Evolutionary conservation across 1,140 invertebrate genomes (phyloP), one percentile per base, ranked within the genome.

Genomic region (Lanistes nyassanus): DNA sequence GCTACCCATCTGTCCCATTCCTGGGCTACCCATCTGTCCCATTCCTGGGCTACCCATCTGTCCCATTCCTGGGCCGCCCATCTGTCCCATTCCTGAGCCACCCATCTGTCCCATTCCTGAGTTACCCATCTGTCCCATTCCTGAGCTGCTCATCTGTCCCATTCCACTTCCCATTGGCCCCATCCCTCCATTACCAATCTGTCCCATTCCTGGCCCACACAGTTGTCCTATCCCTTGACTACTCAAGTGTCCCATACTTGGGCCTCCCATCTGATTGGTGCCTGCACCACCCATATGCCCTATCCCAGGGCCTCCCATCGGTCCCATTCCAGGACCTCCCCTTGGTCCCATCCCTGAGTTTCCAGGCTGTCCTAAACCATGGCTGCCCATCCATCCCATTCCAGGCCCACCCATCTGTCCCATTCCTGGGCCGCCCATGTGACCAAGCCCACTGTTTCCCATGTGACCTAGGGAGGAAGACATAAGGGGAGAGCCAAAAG

Each of bases 201-300:
- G 70, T 3, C 70, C 70, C 56, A 72, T 72, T 72, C 70, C 70
- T 11, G 53, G 70, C 23, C 70, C 70, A 26, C 55, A 31, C 56
- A 72, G 58, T 0, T 58, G 56, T 29, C 36, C 36, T 55, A 72
- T 72, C 1, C 34, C 42, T 47, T 9, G 16, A 4, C 65, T 37
- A 29, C 65, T 37, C 65, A 67, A 39, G 6, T 72, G 70, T n/a
- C 69, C 55, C 37, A 51, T 69, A 6, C 39, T n/a, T 23, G 65
- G 16, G 3, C 65, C 65, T 7, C 65, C 65, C 65, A 67, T 67
- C 5, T 72, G 69, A 39, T 55, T 55, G 42, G 53, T 55, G 7
- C 42, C 47, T 21, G 66, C 3, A 3, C 67, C 67, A 29, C 70
- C 55, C 68, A 71, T 71, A 9, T 58, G 70, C 26, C 70, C 55